Base-by-base conservation (phyloP, 2,888 invertebrate species). In the Eledone cirrhosa region DNA sequence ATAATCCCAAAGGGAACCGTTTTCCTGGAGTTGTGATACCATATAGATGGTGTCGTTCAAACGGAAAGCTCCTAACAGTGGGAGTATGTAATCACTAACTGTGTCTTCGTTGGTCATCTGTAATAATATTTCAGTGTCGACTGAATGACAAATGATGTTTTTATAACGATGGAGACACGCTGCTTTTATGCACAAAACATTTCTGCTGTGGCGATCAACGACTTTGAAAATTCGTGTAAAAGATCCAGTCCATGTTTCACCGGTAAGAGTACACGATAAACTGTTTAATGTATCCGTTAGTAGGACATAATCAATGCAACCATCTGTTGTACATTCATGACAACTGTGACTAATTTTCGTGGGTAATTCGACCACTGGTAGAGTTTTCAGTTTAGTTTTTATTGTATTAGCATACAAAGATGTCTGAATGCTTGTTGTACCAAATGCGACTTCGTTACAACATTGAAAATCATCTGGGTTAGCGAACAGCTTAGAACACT, bases 111-210 rank as follows among this genome's bases (percentile, higher is more conserved):
- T 31, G 72, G 19, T 31, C 2, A 13, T 16, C 22, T 41, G 14
- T 24, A 72, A 13, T 13, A 22, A 31, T 1, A 72, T 5, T n/a
- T 72, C 72, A 0, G 72, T 72, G 31, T 72, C 72, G n/a, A 72
- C 72, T 16, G 72, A 72, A 72, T 72, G 72, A 24, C 72, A 72
- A 13, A 72, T 22, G 11, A 31, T 24, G n/a, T 72, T 72, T 13
- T 31, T 41, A 31, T 72, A 72, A 7, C 31, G 31, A n/a, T 72
- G 72, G 3, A 72, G 72, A 24, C 72, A 72, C n/a, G 31, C 72
- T 4, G 72, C 72, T 19, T 72, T 72, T 8, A 72, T 72, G 41
- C 33, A 33, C 33, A 72, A 14, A 16, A 5, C 72, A 14, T 72
- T 31, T 3, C 31, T 72, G n/a, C 8, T 72, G 33, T 31, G 41